Base-by-base conservation (phyloP, 2,888 invertebrate species). In the Lasioglossum calceatum region DNA sequence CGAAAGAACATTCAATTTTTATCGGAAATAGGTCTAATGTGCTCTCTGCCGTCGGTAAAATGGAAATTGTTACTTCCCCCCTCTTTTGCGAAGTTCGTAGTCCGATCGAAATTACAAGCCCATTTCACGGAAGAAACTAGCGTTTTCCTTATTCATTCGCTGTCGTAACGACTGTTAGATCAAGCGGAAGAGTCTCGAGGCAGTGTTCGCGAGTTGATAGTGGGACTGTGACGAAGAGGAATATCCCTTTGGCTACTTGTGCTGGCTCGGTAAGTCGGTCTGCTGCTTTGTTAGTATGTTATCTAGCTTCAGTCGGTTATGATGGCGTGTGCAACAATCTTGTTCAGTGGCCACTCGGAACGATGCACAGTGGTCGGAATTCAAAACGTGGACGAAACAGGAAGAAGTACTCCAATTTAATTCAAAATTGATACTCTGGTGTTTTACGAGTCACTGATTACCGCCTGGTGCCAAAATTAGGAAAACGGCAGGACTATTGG, bases 61-160 rank as follows among this genome's bases (percentile, higher is more conserved):
- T 61, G n/a, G 4, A 12, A 61, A 27, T 27, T 14, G 14, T 14
- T 50, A 14, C 7, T 16, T 47, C 0, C 2, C 8, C 27, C 27
- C 0, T 27, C 27, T 16, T 72, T 16, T 27, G 8, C 27, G 4
- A 44, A 27, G 72, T 27, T 27, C 2, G 7, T 5, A 27, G 14
- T 1, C 44, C 27, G 19, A 16, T 14, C 14, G 7, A 72, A 72
- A 47, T 72, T 47, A 27, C 72, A 23, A 19, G 23, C 19, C 12
- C 8, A 16, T 7, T 72, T 44, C 3, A 1, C 44, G 27, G 14
- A 16, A 27, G 27, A 19, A 44, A 72, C 44, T 5, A 64, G 5
- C 32, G 64, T 61, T 61, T 61, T 3, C 16, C 64, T 77, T 77
- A 64, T 67, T 77, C 27, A 64, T 77, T 77, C 36, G 44, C 36